A percentile compares a stretch with the other conserved stretches of the same genome.
These are phyloP conservation scores for Brienomyrus longianalis DNA, from an alignment of 2,113 vertebrate species.

Conservation along the genomic window DNA sequence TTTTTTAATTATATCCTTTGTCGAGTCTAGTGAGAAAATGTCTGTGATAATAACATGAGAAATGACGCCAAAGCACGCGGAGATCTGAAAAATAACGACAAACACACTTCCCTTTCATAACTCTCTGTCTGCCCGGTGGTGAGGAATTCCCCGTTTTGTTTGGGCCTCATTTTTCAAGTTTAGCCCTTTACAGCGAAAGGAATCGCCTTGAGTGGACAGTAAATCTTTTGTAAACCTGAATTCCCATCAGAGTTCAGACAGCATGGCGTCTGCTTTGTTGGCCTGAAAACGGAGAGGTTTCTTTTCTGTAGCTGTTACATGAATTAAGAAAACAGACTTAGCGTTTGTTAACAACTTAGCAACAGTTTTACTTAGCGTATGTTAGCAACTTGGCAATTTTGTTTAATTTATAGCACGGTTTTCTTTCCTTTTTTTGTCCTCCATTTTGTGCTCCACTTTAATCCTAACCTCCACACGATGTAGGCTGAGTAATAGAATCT, in stretches of 20 bases:
- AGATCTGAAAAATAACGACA: neutral
- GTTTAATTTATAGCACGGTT: neutral
- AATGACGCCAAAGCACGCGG: neutral
- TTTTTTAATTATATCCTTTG: neutral
- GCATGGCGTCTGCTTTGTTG: neutral
- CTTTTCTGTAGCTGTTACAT: neutral
- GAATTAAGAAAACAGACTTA: neutral
- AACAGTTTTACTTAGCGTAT: neutral
- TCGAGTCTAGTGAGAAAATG: neutral
- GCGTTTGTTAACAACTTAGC: neutral
- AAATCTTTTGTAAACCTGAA: neutral
- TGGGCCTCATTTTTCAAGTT: neutral
- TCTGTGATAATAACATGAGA: neutral
- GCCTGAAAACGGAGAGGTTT: neutral
- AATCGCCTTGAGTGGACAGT: constrained; percentile 9
- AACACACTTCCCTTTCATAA: neutral
- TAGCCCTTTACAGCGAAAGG: neutral
- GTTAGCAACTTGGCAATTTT: neutral
- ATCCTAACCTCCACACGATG: neutral
- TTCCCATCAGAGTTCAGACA: neutral
- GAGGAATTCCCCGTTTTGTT: neutral
- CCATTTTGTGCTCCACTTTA: neutral
- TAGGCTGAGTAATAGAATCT: constrained; percentile 31
- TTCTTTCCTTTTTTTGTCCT: neutral
- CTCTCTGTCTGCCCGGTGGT: neutral